A percentile compares a stretch with the other conserved stretches of the same genome.
Evolutionary conservation across 2,113 vertebrate species (phyloP).

Genomic region (Meles meles): DNA sequence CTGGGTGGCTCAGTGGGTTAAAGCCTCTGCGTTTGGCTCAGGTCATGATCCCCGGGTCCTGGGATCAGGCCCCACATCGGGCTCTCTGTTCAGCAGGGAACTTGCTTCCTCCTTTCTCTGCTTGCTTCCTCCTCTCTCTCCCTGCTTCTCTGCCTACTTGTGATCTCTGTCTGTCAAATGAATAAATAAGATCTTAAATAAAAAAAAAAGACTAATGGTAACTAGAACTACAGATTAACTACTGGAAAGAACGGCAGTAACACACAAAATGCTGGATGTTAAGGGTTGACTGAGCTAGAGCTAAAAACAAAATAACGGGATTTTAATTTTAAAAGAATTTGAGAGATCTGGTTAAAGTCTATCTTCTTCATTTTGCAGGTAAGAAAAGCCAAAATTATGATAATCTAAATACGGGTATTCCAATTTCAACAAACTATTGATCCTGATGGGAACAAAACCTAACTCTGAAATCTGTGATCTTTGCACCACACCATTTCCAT

Average conservation of each 20-base stretch:
- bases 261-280: not conserved
- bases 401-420: not conserved
- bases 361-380: not conserved
- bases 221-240: not conserved
- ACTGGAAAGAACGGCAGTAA: not conserved
- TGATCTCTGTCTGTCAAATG: too few relatives aligned
- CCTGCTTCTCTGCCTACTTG: too few relatives aligned
- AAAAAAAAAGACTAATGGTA: not conserved
- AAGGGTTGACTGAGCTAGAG: not conserved
- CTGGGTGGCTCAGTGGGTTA: too few relatives aligned
- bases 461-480: not conserved
- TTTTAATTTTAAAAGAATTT: conserved; percentile 23
- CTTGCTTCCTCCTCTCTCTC: too few relatives aligned
- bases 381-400: not conserved
- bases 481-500: not conserved
- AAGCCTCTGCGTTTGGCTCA: too few relatives aligned
- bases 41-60: too few relatives aligned
- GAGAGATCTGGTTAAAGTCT: not conserved
- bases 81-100: too few relatives aligned
- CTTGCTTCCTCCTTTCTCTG: too few relatives aligned
- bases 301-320: not conserved
- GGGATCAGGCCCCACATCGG: too few relatives aligned
- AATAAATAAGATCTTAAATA: too few relatives aligned
- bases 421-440: not conserved
- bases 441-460: not conserved